Evolutionary conservation across 2,113 vertebrate genomes (phyloP).

Genomic region (Poeciliopsis occidentalis): DNA sequence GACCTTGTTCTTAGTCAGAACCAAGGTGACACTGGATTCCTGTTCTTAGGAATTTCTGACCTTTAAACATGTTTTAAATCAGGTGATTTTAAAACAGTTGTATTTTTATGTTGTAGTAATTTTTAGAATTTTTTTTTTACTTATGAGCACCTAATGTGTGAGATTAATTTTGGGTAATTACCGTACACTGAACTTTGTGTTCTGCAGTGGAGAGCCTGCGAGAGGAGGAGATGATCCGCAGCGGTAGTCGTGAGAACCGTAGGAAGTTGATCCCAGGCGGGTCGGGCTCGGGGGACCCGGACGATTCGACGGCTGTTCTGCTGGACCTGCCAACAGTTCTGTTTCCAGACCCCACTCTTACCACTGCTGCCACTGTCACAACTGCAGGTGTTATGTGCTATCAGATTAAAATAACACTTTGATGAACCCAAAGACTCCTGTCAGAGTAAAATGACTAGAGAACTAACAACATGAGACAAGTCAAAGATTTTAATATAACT

Average conservation of each 20-base stretch:
- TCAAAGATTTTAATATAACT: neutral
- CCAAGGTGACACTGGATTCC: constrained; percentile 24
- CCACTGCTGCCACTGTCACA: constrained; percentile 4
- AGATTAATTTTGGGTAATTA: neutral
- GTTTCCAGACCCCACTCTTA: constrained; percentile 64
- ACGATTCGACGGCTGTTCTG: constrained; percentile 66
- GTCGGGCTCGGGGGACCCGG: constrained; percentile 74
- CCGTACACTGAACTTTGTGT: neutral
- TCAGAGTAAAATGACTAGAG: neutral
- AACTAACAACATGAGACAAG: neutral
- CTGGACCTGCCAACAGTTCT: constrained; percentile 66
- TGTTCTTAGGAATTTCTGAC: constrained; percentile 17
- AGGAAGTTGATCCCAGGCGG: constrained; percentile 70
- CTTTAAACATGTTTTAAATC: constrained; percentile 17
- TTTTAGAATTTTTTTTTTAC: neutral
- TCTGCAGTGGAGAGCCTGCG: constrained; percentile 69
- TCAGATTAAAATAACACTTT: neutral
- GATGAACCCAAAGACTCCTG: neutral
- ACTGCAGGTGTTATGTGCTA: constrained; percentile 44
- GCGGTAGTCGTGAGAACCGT: constrained; percentile 69
- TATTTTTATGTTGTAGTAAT: neutral
- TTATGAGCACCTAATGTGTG: neutral
- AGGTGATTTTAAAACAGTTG: constrained; percentile 17
- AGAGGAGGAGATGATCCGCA: constrained; percentile 78
- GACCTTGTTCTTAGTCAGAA: constrained; percentile 5